Base-by-base conservation (phyloP, 2,113 vertebrate genomes). In the Acanthochromis polyacanthus region DNA sequence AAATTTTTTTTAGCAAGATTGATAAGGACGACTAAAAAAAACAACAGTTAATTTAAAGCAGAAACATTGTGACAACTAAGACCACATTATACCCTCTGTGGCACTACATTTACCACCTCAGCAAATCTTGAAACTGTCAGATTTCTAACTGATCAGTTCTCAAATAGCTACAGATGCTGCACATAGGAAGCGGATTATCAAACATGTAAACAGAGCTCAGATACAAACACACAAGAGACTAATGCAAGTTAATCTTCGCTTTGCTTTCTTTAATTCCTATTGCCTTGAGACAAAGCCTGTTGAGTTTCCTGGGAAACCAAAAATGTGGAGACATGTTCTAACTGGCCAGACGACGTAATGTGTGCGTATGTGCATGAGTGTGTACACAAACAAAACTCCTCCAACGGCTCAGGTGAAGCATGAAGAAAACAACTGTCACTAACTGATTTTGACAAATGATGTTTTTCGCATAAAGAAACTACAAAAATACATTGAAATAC, bases 221-320 rank as follows among this genome's bases (percentile, higher is more conserved):
- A 38, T 7, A 46, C 3, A 46, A 3, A 52, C 11, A 61, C 3
- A 48, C 30, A 6, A 25, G 56, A 61, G n/a, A 36, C 32, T 36
- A 9, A 36, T 9, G 67, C 40, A 55, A n/a, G 38, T 22, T 46
- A 43, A 52, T 40, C 55, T 36, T 60, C 46, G 2, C 14, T 0
- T 0, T 12, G 11, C 64, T 72, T 79, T 55, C 9, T 72, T 56
- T 75, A 57, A 65, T 72, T 60, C 15, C 20, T 55, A 25, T 76
- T 43, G 14, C 38, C n/a, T 11, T 60, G 22, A 46, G n/a, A 63
- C 40, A 77, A 61, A 80, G 55, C 58, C 46, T 50, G 40, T 10
- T 2, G 43, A 75, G 58, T 75, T 73, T 81, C 48, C 78, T 70
- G 57, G 38, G 62, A 73, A 71, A 82, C 32, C 15, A 59, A 23